Percentiles rank a stretch among this genome's conserved stretches.
Evolutionary conservation across 2,797 vertebrate species (phyloP).

Genomic region (Sebastiscus albofasciatus): DNA sequence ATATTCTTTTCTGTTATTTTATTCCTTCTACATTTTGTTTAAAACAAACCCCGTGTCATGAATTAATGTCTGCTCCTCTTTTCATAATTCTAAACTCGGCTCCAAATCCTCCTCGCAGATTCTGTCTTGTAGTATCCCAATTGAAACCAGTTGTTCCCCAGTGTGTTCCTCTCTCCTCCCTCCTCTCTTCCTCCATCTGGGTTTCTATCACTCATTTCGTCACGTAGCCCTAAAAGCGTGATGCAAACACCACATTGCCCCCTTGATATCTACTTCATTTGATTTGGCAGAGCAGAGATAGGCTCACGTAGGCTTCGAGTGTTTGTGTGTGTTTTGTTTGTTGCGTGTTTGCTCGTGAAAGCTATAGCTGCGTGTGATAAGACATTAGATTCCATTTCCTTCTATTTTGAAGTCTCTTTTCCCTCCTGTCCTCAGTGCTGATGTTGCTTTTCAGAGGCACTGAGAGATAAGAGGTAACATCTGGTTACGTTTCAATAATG

Average conservation of each 20-base stretch:
- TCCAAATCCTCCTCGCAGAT: constrained; percentile 27
- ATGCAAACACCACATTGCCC: constrained; percentile 51
- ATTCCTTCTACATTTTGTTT: constrained; percentile 54
- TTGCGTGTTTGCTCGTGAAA: constrained; percentile 47
- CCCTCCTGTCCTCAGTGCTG: constrained; percentile 66
- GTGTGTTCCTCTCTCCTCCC: constrained; percentile 20
- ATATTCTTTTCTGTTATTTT: constrained; percentile 50
- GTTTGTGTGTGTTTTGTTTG: constrained; percentile 19
- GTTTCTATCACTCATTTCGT: constrained; percentile 70
- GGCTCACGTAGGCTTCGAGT: constrained; percentile 30
- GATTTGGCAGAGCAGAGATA: constrained; percentile 60
- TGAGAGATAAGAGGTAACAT: constrained; percentile 93
- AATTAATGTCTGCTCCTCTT: constrained; percentile 53
- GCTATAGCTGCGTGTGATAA: constrained; percentile 40
- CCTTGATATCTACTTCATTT: constrained; percentile 68
- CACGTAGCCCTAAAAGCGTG: constrained; percentile 53
- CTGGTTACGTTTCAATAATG: constrained; percentile 91
- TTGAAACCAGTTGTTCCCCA: constrained; percentile 73
- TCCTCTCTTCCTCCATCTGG: constrained; percentile 42
- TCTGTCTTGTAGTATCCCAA: constrained; percentile 42
- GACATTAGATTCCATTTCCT: constrained; percentile 58
- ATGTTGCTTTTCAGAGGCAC: constrained; percentile 88
- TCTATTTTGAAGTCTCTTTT: constrained; percentile 58
- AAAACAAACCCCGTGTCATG: constrained; percentile 61
- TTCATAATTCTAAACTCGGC: constrained; percentile 29